Evolutionary conservation across 2,113 vertebrate species (phyloP), one percentile per base, ranked within the genome.

Genomic region (Chionomys nivalis): DNA sequence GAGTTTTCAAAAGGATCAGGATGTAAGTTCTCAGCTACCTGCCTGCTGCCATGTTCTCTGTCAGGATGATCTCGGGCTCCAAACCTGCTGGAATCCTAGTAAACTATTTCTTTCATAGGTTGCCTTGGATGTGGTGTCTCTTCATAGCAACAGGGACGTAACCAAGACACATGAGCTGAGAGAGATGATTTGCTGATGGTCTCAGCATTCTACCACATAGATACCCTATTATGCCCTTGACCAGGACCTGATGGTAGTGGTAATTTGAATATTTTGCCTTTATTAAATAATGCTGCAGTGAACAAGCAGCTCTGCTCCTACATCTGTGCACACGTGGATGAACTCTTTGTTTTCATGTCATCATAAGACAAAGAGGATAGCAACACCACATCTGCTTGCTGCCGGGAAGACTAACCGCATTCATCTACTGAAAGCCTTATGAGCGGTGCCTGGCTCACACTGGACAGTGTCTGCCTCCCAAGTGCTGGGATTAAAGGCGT

Each of bases 191-290:
- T 36, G 19, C 33, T 55, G 28, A 3, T 4, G 0, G 42, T 36
- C 58, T 28, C 1, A 5, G 10, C 17, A 11, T 3, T 31, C 76
- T 14, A 16, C 10, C 66, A 1, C 2, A 21, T 0, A 24, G 58
- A 11, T 12, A 1, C 2, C 1, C 4, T 3, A 0, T 14, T 49
- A 24, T 72, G 36, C n/a, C 36, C 23, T 8, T 44, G 55, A 49
- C 21, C 3, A 11, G 33, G 23, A 8, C 0, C 7, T 4, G 16
- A 1, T 7, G 49, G 31, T 2, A 23, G 44, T 28, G 7, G 21
- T 63, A 42, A 58, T 12, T 72, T 36, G 70, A 90, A 44, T 26
- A 33, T 47, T 58, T 19, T 19, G 19, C 66, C 72, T 8, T n/a
- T 36, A 55, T 17, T 75, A 70, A n/a, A 39, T 0, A 36, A n/a